Percentiles rank a stretch among this genome's conserved stretches.
phyloP scores from a whole-genome alignment of 2,797 vertebrate species.

The Hemitrygon akajei region DNA sequence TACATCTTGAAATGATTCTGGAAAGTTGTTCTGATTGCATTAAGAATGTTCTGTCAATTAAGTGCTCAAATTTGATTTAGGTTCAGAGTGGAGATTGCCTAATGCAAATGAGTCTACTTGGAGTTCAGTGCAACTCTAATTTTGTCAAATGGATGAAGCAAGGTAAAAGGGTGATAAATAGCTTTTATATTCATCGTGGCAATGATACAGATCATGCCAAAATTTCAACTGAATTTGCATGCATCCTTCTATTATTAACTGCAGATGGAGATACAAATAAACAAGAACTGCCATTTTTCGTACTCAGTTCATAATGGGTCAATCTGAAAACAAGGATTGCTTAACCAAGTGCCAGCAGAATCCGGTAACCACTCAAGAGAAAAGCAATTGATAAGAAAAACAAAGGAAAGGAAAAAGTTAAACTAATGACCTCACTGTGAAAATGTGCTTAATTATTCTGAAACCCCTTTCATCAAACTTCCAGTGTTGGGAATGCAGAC shows the following conservation, averaged over 20 bases:
- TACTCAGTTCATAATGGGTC: too few relatives aligned
- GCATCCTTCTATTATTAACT: not conserved
- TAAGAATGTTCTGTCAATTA: not conserved
- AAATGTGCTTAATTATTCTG: conserved; percentile 5
- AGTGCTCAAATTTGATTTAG: not conserved
- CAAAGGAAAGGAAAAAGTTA: not conserved
- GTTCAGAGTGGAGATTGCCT: not conserved
- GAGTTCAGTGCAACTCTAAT: not conserved
- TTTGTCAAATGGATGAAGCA: not conserved
- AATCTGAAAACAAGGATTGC: too few relatives aligned
- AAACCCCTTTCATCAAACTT: not conserved
- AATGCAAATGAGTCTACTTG: not conserved
- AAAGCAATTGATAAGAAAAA: not conserved
- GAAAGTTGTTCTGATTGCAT: too few relatives aligned
- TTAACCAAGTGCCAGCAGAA: too few relatives aligned
- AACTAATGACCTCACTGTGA: not conserved
- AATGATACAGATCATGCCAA: not conserved
- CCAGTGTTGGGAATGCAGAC: not conserved
- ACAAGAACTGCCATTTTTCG: too few relatives aligned
- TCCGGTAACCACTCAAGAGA: too few relatives aligned
- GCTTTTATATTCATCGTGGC: not conserved
- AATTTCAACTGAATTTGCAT: not conserved
- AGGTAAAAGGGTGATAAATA: not conserved
- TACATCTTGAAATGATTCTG: not conserved
- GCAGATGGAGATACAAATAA: not conserved